Percentiles rank a stretch among this genome's conserved stretches.
Evolutionary conservation across 2,113 vertebrate genomes (phyloP).

Genomic region (Collichthys lucidus): DNA sequence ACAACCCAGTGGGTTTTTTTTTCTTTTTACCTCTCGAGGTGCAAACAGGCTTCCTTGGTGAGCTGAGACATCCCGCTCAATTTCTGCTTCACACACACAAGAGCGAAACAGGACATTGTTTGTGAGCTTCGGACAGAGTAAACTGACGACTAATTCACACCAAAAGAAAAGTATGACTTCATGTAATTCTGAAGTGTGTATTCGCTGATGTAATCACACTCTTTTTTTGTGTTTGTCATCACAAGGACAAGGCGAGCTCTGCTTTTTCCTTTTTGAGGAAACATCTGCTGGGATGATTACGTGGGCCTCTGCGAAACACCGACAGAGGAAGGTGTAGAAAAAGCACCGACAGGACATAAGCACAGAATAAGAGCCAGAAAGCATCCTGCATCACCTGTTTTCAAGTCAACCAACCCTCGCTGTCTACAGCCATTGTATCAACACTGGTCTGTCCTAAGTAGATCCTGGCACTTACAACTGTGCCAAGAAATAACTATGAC

Average conservation of each 20-base stretch:
- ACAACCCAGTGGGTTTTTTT: not conserved
- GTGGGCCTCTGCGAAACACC: constrained; percentile 33
- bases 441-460: not conserved
- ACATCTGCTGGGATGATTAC: constrained; percentile 71
- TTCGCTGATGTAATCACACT: not conserved
- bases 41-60: not conserved
- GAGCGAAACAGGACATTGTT: not conserved
- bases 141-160: not conserved
- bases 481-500: not conserved
- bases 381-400: constrained; percentile 15
- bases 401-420: not conserved
- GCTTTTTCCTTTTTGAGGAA: constrained; percentile 64
- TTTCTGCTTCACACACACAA: not conserved
- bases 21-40: constrained; percentile 3
- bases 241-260: constrained; percentile 33
- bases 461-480: constrained; percentile 1
- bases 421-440: not conserved
- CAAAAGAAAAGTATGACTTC: not conserved
- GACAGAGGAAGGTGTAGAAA: constrained; percentile 33
- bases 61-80: not conserved
- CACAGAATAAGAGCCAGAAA: constrained; percentile 1
- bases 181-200: not conserved
- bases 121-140: not conserved
- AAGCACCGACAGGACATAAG: constrained; percentile 8
- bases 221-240: constrained; percentile 16